Evolutionary conservation across 2,888 invertebrate species (phyloP).

Genomic region (Ommatoiulus sabulosus): DNA sequence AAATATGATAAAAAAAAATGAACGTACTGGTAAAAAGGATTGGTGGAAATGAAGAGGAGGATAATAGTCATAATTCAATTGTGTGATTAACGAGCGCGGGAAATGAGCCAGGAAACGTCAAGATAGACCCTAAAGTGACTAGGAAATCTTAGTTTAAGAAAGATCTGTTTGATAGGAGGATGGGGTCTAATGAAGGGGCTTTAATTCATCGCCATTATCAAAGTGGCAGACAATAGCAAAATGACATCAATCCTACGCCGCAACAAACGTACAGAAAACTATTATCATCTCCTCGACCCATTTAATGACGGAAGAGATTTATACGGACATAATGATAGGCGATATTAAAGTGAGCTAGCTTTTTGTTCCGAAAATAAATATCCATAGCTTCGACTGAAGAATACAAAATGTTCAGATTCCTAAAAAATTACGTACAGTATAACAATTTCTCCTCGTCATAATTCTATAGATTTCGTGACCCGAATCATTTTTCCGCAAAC

Average conservation of each 20-base stretch:
- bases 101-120: constrained; percentile 40
- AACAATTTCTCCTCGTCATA: too few relatives aligned
- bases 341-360: not conserved
- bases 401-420: too few relatives aligned
- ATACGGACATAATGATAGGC: constrained; percentile 9
- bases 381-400: not conserved
- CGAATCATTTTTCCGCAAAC: too few relatives aligned
- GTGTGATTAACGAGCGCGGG: constrained; percentile 40
- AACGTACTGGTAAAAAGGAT: not conserved
- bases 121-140: constrained; percentile 30
- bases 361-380: not conserved
- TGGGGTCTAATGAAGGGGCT: constrained; percentile 21
- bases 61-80: constrained; percentile 21
- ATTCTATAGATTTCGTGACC: too few relatives aligned
- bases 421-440: too few relatives aligned
- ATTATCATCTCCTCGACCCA: constrained; percentile 16
- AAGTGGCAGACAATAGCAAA: constrained; percentile 19
- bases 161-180: not conserved
- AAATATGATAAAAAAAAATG: not conserved
- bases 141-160: constrained; percentile 38
- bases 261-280: constrained; percentile 1
- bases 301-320: constrained; percentile 27
- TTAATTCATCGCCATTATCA: constrained; percentile 43
- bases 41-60: not conserved
- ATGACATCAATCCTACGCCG: not conserved